A percentile compares a stretch with the other conserved stretches of the same genome.
Evolutionary conservation across 2,113 vertebrate genomes (phyloP).

Genomic region (Cinclus mexicanus): DNA sequence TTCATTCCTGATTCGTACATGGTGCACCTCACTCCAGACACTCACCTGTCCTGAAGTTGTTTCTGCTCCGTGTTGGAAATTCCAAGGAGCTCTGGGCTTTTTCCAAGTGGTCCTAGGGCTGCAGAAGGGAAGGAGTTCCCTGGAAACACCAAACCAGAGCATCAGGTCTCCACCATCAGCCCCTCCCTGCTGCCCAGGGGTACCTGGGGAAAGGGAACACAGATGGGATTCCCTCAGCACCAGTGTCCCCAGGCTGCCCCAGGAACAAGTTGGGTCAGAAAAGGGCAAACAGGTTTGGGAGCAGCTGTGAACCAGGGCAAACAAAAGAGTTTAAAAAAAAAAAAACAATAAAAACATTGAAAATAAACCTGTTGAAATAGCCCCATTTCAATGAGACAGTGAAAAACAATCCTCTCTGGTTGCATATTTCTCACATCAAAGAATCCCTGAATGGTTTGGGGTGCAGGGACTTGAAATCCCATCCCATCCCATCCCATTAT

Average conservation of each 20-base stretch:
- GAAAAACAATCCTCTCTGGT: neutral
- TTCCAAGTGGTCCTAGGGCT: neutral
- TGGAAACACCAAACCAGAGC: neutral
- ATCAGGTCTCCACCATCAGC: neutral
- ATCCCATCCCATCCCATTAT: neutral
- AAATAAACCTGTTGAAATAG: neutral
- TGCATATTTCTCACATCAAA: neutral
- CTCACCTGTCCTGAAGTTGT: neutral
- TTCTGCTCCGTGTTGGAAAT: neutral
- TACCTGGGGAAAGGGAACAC: neutral
- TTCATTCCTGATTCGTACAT: neutral
- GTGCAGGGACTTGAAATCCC: neutral
- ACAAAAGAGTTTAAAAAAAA: neutral
- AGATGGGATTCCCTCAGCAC: neutral
- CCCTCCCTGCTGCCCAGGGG: too few relatives aligned
- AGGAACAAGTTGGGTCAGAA: neutral
- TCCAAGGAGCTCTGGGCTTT: neutral
- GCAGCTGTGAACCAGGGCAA: neutral
- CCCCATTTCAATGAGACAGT: neutral
- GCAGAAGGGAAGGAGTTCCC: neutral
- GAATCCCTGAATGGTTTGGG: neutral
- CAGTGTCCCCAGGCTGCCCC: neutral
- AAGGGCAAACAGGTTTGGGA: neutral
- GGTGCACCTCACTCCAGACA: neutral
- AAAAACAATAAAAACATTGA: too few relatives aligned